Conservation (phyloP, 2,797 vertebrate species). For the Enteromius thamalakanensis region DNA sequence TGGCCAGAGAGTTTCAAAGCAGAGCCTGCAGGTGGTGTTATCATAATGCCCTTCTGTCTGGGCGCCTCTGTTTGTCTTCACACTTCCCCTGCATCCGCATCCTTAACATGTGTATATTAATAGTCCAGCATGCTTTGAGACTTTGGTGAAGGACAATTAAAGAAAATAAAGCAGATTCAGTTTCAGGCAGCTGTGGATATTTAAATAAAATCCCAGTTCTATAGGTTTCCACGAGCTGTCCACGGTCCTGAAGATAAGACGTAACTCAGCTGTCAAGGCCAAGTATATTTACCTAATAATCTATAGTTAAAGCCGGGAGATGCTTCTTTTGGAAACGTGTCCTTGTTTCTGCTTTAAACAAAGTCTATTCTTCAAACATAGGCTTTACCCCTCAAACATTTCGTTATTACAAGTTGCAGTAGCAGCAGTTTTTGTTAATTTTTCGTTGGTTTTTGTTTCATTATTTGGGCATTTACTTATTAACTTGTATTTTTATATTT, state of each 20-base stretch:
- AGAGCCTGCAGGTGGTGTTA: neutral
- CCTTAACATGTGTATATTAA: neutral
- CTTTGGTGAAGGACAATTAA: neutral
- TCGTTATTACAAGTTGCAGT: neutral
- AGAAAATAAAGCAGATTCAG: neutral
- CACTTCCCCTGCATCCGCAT: neutral
- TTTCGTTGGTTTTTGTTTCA: neutral
- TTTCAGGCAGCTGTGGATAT: neutral
- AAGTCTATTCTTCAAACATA: neutral
- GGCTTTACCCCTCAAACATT: too few relatives aligned
- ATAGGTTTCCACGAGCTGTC: slow-evolving; percentile 39
- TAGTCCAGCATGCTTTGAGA: neutral
- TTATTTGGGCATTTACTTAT: neutral
- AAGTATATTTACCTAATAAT: neutral
- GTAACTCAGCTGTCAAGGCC: slow-evolving; percentile 1
- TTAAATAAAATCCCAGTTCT: neutral
- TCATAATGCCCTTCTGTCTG: neutral
- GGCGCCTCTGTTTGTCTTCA: neutral
- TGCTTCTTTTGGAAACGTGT: neutral
- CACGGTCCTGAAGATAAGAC: slow-evolving; percentile 49
- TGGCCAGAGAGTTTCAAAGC: neutral
- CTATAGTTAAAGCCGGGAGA: neutral
- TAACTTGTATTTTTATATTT: neutral
- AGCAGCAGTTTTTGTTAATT: neutral
- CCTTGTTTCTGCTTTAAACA: neutral